phyloP scores from a whole-genome alignment of 1,140 invertebrate genomes.

The Solen grandis region DNA sequence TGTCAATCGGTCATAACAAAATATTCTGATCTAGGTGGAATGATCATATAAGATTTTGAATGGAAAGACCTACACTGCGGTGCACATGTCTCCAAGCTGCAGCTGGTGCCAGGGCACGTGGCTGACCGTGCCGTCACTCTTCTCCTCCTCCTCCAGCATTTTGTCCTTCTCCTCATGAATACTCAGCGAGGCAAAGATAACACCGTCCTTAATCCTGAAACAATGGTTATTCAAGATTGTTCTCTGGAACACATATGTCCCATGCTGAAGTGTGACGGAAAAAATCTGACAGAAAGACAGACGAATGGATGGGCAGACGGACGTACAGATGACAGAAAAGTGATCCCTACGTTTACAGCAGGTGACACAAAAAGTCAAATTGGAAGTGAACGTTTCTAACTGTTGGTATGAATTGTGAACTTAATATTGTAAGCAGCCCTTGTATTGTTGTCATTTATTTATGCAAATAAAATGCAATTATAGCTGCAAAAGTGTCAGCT shows the following conservation, averaged over 20 bases:
- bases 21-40: too few species aligned
- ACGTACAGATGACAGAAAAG: background rate
- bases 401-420: too few species aligned
- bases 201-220: conserved; percentile 53
- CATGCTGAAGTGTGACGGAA: too few species aligned
- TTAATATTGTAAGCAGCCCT: too few species aligned
- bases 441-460: too few species aligned
- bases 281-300: background rate
- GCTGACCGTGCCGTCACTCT: background rate
- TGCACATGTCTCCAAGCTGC: conserved; percentile 55
- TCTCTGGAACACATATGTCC: too few species aligned
- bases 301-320: background rate
- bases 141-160: conserved; percentile 4
- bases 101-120: conserved; percentile 38
- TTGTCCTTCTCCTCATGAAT: conserved; percentile 44
- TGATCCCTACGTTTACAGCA: background rate
- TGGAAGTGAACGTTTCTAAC: too few species aligned
- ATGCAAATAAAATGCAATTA: too few species aligned
- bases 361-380: background rate
- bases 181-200: conserved; percentile 56
- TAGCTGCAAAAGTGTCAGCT: too few species aligned
- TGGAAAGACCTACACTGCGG: conserved; percentile 58
- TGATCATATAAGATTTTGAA: too few species aligned
- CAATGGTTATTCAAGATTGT: too few species aligned
- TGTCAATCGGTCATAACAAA: too few species aligned